Base-by-base conservation (phyloP, 2,888 invertebrate species). In the Venustoraphidia nigricollis region DNA sequence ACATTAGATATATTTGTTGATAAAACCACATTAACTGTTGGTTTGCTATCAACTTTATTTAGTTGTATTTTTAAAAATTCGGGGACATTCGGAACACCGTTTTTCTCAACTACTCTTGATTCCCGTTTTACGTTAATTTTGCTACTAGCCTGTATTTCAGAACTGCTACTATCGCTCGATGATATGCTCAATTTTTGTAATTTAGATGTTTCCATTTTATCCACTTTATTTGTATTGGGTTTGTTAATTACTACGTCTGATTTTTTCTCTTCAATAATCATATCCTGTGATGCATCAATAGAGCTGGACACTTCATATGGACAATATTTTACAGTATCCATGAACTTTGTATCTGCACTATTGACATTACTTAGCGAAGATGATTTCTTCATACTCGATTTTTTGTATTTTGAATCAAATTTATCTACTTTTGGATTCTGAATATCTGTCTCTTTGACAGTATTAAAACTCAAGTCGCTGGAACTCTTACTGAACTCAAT, bases 21-120 rank as follows among this genome's bases (percentile, higher is more conserved):
- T 53, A 82, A 66, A 45, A 83, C 79, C 36, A 83, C 71, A 58
- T 81, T 78, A 36, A 75, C 75, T 9, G 72, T 60, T 0, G 78
- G 73, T 55, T 75, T 75, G 9, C 71, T 67, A 56, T 83, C 83
- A 8, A 83, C 79, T 60, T 78, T 78, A 59, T 83, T 81, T 42
- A 83, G 59, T 61, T 83, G 82, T 49, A 81, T 78, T 58, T 79
- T 78, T 52, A 83, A 65, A 60, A 83, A 82, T 61, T 84, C 82
- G 1, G 83, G 81, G 10, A 81, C 68, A 41, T 66, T 65, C 2
- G 10, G 41, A 9, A 27, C 27, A 27, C 17, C 14, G n/a, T 11
- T n/a, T 13, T 36, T 44, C 66, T 54, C 71, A 66, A 57, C 63
- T 66, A 60, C 59, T 54, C 70, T 72, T 41, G 57, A 53, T 57